phyloP scores from a whole-genome alignment of 2,113 vertebrate species.

The Noctilio leporinus region DNA sequence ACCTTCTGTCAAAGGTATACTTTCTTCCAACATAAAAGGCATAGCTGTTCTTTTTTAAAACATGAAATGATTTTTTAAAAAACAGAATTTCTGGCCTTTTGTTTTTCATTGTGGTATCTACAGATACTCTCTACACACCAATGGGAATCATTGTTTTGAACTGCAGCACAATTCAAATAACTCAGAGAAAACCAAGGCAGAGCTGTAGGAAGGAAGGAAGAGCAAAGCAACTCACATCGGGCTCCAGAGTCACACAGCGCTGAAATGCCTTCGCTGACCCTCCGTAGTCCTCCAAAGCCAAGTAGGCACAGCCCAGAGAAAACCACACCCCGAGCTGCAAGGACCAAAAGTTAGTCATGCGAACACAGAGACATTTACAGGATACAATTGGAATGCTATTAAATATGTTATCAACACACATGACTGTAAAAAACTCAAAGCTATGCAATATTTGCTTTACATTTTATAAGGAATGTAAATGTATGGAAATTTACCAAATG shows the following conservation, averaged over 20 bases:
- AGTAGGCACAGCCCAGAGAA: slow-evolving; percentile 94
- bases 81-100: neutral
- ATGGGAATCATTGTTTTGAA: neutral
- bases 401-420: neutral
- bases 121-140: neutral
- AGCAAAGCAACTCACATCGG: slow-evolving; percentile 86
- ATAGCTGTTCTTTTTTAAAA: neutral
- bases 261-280: slow-evolving; percentile 94
- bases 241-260: slow-evolving; percentile 92
- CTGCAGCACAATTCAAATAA: neutral
- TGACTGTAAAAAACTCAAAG: neutral
- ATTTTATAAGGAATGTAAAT: neutral
- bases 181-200: neutral
- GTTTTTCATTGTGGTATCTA: neutral
- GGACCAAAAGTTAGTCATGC: slow-evolving; percentile 31
- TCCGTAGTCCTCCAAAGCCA: slow-evolving; percentile 89
- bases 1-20: neutral
- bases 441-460: neutral
- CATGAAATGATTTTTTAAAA: neutral
- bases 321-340: slow-evolving; percentile 96
- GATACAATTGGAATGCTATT: neutral
- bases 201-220: neutral
- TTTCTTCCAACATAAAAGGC: neutral
- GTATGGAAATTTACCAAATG: neutral
- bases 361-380: neutral